Conservation (phyloP, 2,113 vertebrate genomes). For the Catharus fuscescens region DNA sequence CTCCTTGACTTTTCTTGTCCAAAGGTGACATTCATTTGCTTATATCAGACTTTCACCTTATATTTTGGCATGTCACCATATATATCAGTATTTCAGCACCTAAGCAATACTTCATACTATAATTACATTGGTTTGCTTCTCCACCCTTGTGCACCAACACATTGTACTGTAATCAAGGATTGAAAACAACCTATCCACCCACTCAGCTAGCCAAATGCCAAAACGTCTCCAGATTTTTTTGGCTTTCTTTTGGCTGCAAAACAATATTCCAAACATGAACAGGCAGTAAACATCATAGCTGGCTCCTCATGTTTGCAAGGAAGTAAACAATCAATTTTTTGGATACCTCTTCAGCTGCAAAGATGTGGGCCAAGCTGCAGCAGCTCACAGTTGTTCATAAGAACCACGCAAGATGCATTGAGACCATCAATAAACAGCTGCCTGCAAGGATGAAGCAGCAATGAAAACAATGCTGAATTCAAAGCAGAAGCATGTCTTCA, state of each 20-base stretch:
- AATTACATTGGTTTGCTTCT: neutral
- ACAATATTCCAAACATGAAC: neutral
- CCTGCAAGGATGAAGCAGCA: neutral
- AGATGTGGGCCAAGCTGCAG: neutral
- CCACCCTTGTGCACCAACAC: neutral
- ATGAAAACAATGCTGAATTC: neutral
- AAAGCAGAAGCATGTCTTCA: neutral
- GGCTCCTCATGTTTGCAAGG: neutral
- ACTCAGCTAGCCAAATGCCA: neutral
- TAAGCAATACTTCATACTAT: neutral
- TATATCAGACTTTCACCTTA: neutral
- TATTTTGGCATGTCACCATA: rapidly evolving
- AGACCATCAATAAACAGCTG: neutral
- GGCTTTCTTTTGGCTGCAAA: constrained; percentile 11
- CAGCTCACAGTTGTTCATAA: rapidly evolving
- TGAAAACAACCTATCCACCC: neutral
- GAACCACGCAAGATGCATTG: rapidly evolving
- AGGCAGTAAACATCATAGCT: neutral
- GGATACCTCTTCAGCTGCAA: neutral
- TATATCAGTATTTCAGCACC: neutral
- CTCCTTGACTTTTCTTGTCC: neutral
- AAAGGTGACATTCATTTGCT: neutral
- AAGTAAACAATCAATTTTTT: neutral
- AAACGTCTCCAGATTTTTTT: neutral
- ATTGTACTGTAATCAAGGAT: neutral